phyloP scores from a whole-genome alignment of 2,113 vertebrate genomes.

The Notiomystis cincta region DNA sequence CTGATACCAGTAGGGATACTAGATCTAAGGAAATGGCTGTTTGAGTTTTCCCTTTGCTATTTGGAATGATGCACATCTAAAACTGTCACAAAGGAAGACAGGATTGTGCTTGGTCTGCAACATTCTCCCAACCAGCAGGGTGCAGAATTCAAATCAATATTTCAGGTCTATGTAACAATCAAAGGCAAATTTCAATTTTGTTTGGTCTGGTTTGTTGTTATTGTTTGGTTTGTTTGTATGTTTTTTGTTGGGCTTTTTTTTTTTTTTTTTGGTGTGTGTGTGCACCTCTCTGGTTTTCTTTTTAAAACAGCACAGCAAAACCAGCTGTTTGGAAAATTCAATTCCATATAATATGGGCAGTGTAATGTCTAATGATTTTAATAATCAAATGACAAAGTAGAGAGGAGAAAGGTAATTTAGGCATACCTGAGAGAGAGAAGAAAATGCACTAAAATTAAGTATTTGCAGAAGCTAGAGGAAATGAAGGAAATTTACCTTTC shows the following conservation, averaged over 20 bases:
- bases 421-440: background rate
- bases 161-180: background rate
- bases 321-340: background rate
- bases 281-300: background rate
- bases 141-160: background rate
- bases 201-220: background rate
- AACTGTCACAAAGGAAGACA: background rate
- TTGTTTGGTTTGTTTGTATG: background rate
- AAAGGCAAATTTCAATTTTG: background rate
- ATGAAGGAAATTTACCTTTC: background rate
- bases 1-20: background rate
- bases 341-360: background rate
- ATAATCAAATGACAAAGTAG: background rate
- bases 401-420: background rate
- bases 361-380: background rate
- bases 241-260: background rate
- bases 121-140: background rate
- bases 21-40: background rate
- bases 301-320: background rate
- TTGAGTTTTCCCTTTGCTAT: background rate
- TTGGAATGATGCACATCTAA: background rate
- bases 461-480: constrained; percentile 1
- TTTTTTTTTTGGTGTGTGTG: background rate
- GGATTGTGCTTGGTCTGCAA: background rate
- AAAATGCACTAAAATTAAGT: background rate